Percentiles rank a stretch among this genome's conserved stretches.
Conservation (phyloP, 2,888 invertebrate genomes). For the Himalopsyche japonica region DNA sequence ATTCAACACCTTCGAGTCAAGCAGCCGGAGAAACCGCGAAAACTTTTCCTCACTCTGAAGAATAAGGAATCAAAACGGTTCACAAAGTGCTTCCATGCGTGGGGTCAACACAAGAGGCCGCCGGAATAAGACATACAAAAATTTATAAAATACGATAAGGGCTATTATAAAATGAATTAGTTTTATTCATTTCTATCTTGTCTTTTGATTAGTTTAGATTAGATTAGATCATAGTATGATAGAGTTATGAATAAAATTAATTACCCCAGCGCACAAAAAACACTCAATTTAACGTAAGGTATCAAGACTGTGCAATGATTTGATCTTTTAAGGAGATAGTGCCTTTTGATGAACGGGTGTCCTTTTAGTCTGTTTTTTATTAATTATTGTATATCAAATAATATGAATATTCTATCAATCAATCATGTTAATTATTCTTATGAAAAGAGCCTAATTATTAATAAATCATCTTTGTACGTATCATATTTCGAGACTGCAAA, state of each 20-base stretch:
- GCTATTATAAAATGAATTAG: background rate
- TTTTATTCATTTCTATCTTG: background rate
- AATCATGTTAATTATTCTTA: too few relatives aligned
- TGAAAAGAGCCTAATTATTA: too few relatives aligned
- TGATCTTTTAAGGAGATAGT: background rate
- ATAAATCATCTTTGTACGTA: too few relatives aligned
- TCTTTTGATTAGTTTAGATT: too few relatives aligned
- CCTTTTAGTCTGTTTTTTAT: background rate
- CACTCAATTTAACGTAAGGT: background rate
- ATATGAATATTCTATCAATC: too few relatives aligned
- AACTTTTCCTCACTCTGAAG: constrained; percentile 92
- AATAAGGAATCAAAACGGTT: constrained; percentile 95
- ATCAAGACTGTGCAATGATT: background rate
- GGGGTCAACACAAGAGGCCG: constrained; percentile 87
- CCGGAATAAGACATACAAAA: constrained; percentile 62
- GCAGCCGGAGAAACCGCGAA: constrained; percentile 87
- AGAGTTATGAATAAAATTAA: background rate
- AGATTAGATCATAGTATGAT: too few relatives aligned
- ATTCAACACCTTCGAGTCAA: constrained; percentile 96
- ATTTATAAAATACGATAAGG: background rate
- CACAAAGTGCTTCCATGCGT: constrained; percentile 98
- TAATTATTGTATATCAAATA: too few relatives aligned
- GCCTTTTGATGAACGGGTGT: background rate
- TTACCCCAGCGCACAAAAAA: background rate
- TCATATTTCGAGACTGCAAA: too few relatives aligned